Base-by-base conservation (phyloP, 2,888 invertebrate genomes). In the Cynaeus angustus region DNA sequence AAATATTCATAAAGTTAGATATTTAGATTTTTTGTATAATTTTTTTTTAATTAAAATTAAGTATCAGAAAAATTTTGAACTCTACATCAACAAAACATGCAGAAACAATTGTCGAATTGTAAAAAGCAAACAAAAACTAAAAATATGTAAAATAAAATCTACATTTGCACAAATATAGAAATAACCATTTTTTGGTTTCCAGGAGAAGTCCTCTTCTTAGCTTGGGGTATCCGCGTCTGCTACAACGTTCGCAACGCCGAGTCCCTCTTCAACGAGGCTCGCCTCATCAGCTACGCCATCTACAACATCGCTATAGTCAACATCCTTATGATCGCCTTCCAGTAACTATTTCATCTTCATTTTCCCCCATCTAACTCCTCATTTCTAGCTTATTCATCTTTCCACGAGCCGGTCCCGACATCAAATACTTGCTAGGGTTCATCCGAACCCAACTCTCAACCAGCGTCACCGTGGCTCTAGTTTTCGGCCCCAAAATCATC, bases 291-390 rank as follows among this genome's bases (percentile, higher is more conserved):
- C 70, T 96, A 95, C 85, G 96, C 97, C 58, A 96, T 97, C 75
- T 97, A 97, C 87, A 97, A 97, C 85, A 97, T 97, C 79, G 95
- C 96, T 76, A 89, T 95, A 66, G 95, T 97, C 79, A 97, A 97
- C 86, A 94, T 93, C 61, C 89, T 95, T 74, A 96, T 97, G 94
- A 93, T 96, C 75, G 93, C 95, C 14, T 92, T 97, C 81, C 96
- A 96, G 97, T 97, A 88, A 92, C 96, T 93, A 10, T 33, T 14
- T 38, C 79, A 38, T 66, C 53, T 52, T 13, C 16, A 21, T 8
- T 21, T 21, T n/a, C n/a, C 21, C 3, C 6, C n/a, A 30, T 45
- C 21, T n/a, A 59, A 26, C n/a, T 5, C n/a, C 33, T 13, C n/a
- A 30, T 21, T 87, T 87, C 43, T 87, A 96, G 96, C 85, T 90